Evolutionary conservation across 1,140 invertebrate genomes (phyloP).

Genomic region (Drosophila melanogaster): Release_6_plus_ISO1_MT NC_004354.4:13951501-13952000

Average conservation of each 20-base stretch:
- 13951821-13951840: slow-evolving; percentile 48
- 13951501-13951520: slow-evolving; percentile 45
- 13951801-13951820: slow-evolving; percentile 73
- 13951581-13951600: neutral
- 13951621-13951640: neutral
- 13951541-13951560: too few relatives aligned
- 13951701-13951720: slow-evolving; percentile 28
- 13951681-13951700: slow-evolving; percentile 1
- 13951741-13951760: slow-evolving; percentile 84
- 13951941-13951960: slow-evolving; percentile 4
- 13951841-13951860: slow-evolving; percentile 39
- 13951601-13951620: too few relatives aligned
- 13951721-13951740: slow-evolving; percentile 51
- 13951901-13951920: slow-evolving; percentile 10
- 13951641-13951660: too few relatives aligned
- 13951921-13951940: slow-evolving; percentile 21
- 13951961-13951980: neutral
- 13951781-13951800: slow-evolving; percentile 84
- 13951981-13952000: slow-evolving; percentile 11
- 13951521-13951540: slow-evolving; percentile 26
- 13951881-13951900: slow-evolving; percentile 33
- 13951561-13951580: neutral
- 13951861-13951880: slow-evolving; percentile 42
- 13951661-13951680: slow-evolving; percentile 9
- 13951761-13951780: slow-evolving; percentile 84